phyloP scores from a whole-genome alignment of 2,888 invertebrate genomes.

The Cheilosia scutellata region DNA sequence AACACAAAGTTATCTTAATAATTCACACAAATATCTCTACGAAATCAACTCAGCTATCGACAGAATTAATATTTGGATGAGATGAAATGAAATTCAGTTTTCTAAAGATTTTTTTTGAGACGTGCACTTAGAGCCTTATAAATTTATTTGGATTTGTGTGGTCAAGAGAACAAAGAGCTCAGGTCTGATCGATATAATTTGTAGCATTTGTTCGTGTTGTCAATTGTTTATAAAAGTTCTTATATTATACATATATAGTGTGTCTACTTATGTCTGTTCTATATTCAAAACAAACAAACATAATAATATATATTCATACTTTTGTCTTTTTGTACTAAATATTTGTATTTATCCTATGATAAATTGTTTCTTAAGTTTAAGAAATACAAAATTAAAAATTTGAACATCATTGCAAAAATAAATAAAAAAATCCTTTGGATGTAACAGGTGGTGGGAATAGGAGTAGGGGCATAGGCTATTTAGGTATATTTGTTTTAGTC shows the following conservation, averaged over 20 bases:
- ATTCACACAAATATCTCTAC: no score
- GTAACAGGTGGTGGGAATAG: no score
- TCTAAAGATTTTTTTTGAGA: neutral
- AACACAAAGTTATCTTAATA: neutral
- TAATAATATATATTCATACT: neutral
- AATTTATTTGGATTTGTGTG: neutral
- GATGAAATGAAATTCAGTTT: no score
- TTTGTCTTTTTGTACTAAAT: constrained; percentile 51
- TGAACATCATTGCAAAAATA: constrained; percentile 24
- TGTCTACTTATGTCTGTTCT: neutral
- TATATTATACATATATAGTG: neutral
- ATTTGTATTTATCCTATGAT: constrained; percentile 41
- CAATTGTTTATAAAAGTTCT: neutral
- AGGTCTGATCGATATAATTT: neutral
- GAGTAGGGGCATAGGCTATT: constrained; percentile 13
- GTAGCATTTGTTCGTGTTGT: neutral
- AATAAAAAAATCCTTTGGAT: neutral
- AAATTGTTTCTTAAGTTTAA: constrained; percentile 5
- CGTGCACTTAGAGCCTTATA: neutral
- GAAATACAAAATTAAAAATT: constrained; percentile 11
- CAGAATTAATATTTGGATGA: neutral
- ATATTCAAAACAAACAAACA: neutral
- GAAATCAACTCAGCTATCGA: neutral
- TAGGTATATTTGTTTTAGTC: constrained; percentile 7
- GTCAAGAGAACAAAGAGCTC: neutral